Evolutionary conservation across 2,797 vertebrate species (phyloP).

Genomic region (Hafferia zeledoni): DNA sequence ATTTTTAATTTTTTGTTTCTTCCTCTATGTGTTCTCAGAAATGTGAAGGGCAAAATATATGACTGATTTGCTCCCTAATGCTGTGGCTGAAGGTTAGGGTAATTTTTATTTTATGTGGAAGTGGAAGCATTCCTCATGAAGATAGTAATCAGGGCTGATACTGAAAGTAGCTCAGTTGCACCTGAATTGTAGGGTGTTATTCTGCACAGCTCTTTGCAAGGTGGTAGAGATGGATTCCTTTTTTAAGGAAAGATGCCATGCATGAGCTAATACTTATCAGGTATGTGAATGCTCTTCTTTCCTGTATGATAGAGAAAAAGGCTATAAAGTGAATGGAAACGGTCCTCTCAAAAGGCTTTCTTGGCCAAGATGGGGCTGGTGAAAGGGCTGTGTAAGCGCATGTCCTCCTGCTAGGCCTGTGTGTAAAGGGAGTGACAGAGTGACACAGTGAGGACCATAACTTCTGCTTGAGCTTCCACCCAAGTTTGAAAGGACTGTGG

Average conservation of each 20-base stretch:
- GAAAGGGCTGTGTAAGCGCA: background rate
- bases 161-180: background rate
- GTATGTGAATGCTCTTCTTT: background rate
- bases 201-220: background rate
- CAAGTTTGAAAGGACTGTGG: background rate
- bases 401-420: background rate
- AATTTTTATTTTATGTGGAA: conserved; percentile 46
- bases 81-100: conserved; percentile 36
- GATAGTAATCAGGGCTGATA: conserved; percentile 39
- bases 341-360: background rate
- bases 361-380: background rate
- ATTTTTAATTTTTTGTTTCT: conserved; percentile 74
- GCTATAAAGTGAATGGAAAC: background rate
- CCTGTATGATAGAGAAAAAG: background rate
- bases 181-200: background rate
- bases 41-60: conserved; percentile 23
- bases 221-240: background rate
- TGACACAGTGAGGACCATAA: accelerated
- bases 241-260: background rate
- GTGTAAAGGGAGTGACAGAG: background rate
- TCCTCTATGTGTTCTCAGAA: conserved; percentile 33
- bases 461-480: background rate
- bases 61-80: conserved; percentile 27
- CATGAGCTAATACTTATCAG: background rate
- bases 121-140: conserved; percentile 5